Evolutionary conservation across 2,113 vertebrate species (phyloP), one percentile per base, ranked within the genome.

Genomic region (Gasterosteus nipponicus): DNA sequence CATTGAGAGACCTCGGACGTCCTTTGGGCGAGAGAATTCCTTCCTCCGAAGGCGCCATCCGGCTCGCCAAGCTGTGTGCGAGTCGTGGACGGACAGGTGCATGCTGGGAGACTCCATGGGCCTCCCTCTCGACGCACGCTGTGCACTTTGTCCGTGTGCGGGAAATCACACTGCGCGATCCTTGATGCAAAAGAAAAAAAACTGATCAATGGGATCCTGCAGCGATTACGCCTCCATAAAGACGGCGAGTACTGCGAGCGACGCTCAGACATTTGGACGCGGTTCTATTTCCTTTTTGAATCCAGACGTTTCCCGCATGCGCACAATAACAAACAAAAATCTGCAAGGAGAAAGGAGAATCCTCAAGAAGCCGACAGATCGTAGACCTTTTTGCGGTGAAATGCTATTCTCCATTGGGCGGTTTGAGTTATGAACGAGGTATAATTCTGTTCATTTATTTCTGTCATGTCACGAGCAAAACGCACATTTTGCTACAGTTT

Each of bases 91-190:
- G 61, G 81, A 89, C 89, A 89, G 81, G 75, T 81, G 35, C 89
- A 86, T 83, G 88, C 87, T 90, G 89, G 65, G 83, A 84, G 71
- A 60, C 80, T 88, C 78, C 57, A 68, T 59, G 70, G 76, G 69
- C 57, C 59, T 74, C 72, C 47, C 57, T 77, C 77, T 66, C 51
- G 67, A 64, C 53, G 42, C 87, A 66, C 57, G 82, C 78, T 84
- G 90, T 69, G 82, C 60, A 60, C 69, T 80, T 85, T 90, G 85
- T 89, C 82, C 80, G 80, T 54, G 59, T 77, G 80, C 58, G 77
- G 86, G 75, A 86, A 71, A 65, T 73, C 83, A 51, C 51, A 82
- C 66, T 78, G 89, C 92, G 92, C 90, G 91, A n/a, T 86, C 87
- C 92, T 93, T 90, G 81, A 82, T 87, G 69, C 68, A 54, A 54